Evolutionary conservation across 1,140 invertebrate species (phyloP).

Genomic region (Drosophila cardini): DNA sequence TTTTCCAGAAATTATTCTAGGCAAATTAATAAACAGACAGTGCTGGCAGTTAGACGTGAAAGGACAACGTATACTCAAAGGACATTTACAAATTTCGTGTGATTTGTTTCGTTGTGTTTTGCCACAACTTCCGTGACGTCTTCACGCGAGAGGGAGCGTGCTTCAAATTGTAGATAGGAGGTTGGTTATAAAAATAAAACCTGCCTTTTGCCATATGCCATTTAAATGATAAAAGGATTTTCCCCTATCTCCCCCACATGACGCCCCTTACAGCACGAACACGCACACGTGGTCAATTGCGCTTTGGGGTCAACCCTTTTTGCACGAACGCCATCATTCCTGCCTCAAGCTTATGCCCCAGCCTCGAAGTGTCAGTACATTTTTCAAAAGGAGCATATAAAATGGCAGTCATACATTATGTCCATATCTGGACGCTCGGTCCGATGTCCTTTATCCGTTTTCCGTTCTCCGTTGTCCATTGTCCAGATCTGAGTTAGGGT

Average conservation of each 20-base stretch:
- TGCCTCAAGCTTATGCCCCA: conserved; percentile 37
- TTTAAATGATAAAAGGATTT: conserved; percentile 84
- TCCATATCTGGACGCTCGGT: conserved; percentile 66
- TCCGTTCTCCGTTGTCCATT: conserved; percentile 20
- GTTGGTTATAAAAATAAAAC: conserved; percentile 78
- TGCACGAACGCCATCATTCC: conserved; percentile 75
- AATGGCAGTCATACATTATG: conserved; percentile 83
- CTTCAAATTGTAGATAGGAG: neutral
- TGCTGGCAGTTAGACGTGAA: conserved; percentile 23
- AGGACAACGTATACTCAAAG: conserved; percentile 53
- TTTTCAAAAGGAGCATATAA: conserved; percentile 82
- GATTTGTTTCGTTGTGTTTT: conserved; percentile 63
- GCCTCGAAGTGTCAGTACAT: conserved; percentile 78
- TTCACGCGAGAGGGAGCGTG: conserved; percentile 32
- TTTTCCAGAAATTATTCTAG: conserved; percentile 48
- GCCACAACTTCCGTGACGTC: conserved; percentile 68
- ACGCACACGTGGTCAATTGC: conserved; percentile 82
- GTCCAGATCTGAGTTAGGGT: neutral
- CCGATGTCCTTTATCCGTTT: conserved; percentile 14
- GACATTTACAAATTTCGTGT: conserved; percentile 76
- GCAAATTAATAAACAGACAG: conserved; percentile 76
- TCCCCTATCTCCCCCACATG: neutral
- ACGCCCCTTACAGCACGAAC: conserved; percentile 48
- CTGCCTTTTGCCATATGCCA: conserved; percentile 80
- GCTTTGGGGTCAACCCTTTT: conserved; percentile 80